Evolutionary conservation across 2,113 vertebrate genomes (phyloP).

Genomic region (Garra rufa): DNA sequence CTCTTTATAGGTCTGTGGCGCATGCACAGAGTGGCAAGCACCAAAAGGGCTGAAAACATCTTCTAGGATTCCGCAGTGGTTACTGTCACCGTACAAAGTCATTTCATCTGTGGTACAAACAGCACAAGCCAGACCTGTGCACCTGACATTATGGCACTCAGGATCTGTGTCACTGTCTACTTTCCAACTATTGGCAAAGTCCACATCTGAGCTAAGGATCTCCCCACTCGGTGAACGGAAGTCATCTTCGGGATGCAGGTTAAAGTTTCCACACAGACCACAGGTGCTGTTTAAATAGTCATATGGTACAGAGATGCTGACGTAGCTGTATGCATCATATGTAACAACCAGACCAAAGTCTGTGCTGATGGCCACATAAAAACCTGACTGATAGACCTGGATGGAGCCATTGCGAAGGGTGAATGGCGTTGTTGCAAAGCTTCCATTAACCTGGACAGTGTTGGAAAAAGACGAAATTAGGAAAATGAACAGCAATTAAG

Average conservation of each 20-base stretch:
- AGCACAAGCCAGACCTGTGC: slow-evolving; percentile 60
- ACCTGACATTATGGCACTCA: slow-evolving; percentile 53
- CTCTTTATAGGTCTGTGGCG: slow-evolving; percentile 54
- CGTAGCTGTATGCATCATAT: slow-evolving; percentile 59
- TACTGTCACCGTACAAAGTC: slow-evolving; percentile 44
- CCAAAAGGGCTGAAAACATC: slow-evolving; percentile 65
- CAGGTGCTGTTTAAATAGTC: slow-evolving; percentile 64
- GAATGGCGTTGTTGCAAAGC: slow-evolving; percentile 60
- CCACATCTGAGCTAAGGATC: slow-evolving; percentile 60
- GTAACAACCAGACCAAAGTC: slow-evolving; percentile 68
- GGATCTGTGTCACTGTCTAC: slow-evolving; percentile 50
- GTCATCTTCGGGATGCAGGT: slow-evolving; percentile 59
- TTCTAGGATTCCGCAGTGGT: slow-evolving; percentile 64
- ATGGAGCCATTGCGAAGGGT: slow-evolving; percentile 58
- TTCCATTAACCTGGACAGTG: slow-evolving; percentile 64
- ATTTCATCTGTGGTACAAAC: slow-evolving; percentile 44
- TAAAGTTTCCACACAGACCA: slow-evolving; percentile 71
- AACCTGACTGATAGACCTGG: slow-evolving; percentile 53
- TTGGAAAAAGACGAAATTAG: background rate
- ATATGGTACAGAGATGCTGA: slow-evolving; percentile 61
- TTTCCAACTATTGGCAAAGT: slow-evolving; percentile 69
- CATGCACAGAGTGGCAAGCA: slow-evolving; percentile 51
- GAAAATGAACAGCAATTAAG: too few species aligned
- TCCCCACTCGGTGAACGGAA: slow-evolving; percentile 57
- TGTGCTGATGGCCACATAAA: slow-evolving; percentile 60